These are phyloP conservation scores for Harpalus rubripes DNA, from an alignment of 2,888 invertebrate genomes.

Conservation along the genomic window DNA sequence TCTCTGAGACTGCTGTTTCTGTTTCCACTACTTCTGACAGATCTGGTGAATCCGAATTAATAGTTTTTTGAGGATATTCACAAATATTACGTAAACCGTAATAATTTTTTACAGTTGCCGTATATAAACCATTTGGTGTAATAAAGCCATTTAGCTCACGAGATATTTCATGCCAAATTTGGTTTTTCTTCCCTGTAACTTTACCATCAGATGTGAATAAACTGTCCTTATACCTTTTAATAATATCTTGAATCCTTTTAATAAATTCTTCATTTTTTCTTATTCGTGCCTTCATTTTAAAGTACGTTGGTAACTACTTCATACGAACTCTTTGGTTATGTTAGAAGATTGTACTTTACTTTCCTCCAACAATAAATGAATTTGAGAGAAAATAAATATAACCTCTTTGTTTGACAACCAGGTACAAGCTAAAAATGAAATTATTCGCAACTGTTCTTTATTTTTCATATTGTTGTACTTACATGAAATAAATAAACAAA, in stretches of 20 bases:
- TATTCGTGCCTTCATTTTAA: background rate
- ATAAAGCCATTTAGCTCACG: background rate
- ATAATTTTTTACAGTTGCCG: conserved; percentile 10
- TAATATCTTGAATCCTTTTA: background rate
- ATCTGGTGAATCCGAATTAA: background rate
- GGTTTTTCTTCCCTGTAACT: conserved; percentile 3
- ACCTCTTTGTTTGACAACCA: background rate
- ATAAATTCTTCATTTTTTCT: background rate
- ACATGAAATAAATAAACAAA: conserved; percentile 8
- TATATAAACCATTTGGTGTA: background rate
- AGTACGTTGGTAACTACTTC: background rate
- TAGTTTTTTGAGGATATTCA: background rate
- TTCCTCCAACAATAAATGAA: too few relatives aligned
- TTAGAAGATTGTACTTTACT: too few relatives aligned
- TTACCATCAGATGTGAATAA: background rate
- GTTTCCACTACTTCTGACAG: background rate
- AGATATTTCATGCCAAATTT: too few relatives aligned
- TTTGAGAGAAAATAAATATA: too few relatives aligned
- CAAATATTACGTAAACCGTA: background rate
- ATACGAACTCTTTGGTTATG: too few relatives aligned
- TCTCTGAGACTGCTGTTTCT: background rate
- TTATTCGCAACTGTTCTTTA: conserved; percentile 10
- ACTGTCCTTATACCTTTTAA: background rate
- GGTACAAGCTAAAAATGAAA: background rate
- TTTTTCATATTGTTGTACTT: conserved; percentile 4